phyloP scores from a whole-genome alignment of 2,113 vertebrate species.

The Pleuronectes platessa region DNA sequence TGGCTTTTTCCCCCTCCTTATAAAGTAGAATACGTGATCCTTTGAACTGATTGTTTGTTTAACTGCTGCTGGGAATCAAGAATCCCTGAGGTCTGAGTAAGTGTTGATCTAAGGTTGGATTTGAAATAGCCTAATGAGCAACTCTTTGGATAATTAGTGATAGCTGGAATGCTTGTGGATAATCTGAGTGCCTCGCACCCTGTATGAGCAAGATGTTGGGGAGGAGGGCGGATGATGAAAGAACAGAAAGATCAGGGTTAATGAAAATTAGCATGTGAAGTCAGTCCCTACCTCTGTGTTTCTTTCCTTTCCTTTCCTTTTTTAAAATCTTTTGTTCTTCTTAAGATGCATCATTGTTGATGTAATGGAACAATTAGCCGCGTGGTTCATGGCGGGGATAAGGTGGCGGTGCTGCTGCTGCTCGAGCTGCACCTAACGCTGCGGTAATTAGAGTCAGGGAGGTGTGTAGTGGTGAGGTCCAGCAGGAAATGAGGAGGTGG shows the following conservation, averaged over 20 bases:
- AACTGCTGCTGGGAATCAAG: conserved; percentile 82
- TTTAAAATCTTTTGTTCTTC: conserved; percentile 74
- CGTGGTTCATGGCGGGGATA: conserved; percentile 76
- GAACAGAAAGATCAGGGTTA: conserved; percentile 78
- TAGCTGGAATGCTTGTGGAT: conserved; percentile 83
- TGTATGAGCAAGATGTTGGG: conserved; percentile 57
- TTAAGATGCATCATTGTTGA: conserved; percentile 79
- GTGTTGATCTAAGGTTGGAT: conserved; percentile 85
- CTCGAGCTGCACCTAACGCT: conserved; percentile 64
- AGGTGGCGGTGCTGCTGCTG: conserved; percentile 71
- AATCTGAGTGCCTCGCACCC: conserved; percentile 82
- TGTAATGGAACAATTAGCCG: conserved; percentile 88
- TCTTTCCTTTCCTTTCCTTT: conserved; percentile 48
- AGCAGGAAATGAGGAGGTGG: conserved; percentile 88
- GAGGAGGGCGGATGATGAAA: conserved; percentile 74
- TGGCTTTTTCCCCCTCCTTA: conserved; percentile 51
- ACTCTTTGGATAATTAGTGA: conserved; percentile 81
- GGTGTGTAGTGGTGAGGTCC: conserved; percentile 90
- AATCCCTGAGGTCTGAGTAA: conserved; percentile 84
- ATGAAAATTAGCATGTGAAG: conserved; percentile 84
- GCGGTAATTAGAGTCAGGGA: conserved; percentile 86
- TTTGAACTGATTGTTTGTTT: conserved; percentile 86
- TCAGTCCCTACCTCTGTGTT: conserved; percentile 72
- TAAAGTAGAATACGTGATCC: conserved; percentile 83
- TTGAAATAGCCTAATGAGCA: conserved; percentile 87